phyloP scores from a whole-genome alignment of 2,797 vertebrate genomes.

The Pitangus sulphuratus region DNA sequence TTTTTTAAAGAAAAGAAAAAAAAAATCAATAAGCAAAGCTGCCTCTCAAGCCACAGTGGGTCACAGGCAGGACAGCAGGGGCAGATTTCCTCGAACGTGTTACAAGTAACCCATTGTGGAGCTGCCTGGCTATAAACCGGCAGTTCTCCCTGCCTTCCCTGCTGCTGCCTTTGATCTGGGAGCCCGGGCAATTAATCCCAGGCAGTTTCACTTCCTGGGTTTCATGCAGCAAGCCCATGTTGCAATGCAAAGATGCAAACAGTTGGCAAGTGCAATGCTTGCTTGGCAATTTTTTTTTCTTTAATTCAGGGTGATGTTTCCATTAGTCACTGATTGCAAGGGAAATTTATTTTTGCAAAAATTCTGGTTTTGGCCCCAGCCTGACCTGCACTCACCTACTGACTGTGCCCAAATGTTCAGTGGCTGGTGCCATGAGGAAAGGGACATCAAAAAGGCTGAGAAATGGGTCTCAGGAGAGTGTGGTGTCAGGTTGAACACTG shows the following conservation, averaged over 20 bases:
- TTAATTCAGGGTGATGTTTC: conserved; percentile 31
- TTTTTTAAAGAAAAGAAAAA: background rate
- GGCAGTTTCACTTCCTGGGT: conserved; percentile 74
- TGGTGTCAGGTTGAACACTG: accelerated
- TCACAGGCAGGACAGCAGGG: conserved; percentile 10
- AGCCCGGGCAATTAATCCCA: conserved; percentile 56
- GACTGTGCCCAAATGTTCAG: background rate
- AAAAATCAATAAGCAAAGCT: background rate
- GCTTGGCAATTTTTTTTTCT: conserved; percentile 42
- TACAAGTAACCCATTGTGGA: conserved; percentile 62
- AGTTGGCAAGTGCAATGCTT: conserved; percentile 57
- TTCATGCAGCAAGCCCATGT: conserved; percentile 61
- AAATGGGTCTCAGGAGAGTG: background rate
- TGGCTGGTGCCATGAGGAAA: background rate
- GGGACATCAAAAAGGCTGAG: background rate
- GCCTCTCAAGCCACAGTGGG: background rate
- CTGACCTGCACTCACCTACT: background rate
- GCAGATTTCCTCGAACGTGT: conserved; percentile 29
- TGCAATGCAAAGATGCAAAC: conserved; percentile 68
- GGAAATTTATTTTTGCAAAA: conserved; percentile 18
- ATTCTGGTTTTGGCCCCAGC: background rate
- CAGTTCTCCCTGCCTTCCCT: conserved; percentile 23
- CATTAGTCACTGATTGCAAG: conserved; percentile 56
- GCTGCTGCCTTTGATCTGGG: conserved; percentile 59
- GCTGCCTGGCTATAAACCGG: conserved; percentile 20